Conservation (phyloP, 2,888 invertebrate genomes). For the Acrobasis repandana region DNA sequence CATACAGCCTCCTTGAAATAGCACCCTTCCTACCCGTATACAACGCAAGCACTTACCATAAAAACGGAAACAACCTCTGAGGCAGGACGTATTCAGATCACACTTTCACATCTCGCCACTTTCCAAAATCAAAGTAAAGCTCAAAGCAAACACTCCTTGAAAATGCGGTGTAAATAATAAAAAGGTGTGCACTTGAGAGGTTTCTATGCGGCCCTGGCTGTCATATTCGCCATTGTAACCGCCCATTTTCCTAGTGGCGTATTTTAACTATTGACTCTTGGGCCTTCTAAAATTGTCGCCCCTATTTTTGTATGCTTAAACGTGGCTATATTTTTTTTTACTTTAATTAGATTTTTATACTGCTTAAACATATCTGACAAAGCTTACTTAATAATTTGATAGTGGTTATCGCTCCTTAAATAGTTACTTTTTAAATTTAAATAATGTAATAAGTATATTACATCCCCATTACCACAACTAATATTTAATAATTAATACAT, state of each 20-base stretch:
- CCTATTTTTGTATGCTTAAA: too few species aligned
- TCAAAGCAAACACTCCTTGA: constrained; percentile 79
- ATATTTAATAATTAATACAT: not conserved
- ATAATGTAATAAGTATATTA: too few species aligned
- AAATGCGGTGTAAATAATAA: constrained; percentile 82
- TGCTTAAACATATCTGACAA: too few species aligned
- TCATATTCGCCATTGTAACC: constrained; percentile 69
- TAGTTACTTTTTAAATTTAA: too few species aligned
- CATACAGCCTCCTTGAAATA: constrained; percentile 32
- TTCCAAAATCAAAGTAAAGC: constrained; percentile 80
- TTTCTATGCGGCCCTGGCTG: constrained; percentile 54
- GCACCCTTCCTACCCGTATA: constrained; percentile 34
- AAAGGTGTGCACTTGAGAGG: constrained; percentile 68
- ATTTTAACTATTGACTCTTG: too few species aligned
- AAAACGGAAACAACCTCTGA: constrained; percentile 46
- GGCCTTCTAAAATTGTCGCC: too few species aligned
- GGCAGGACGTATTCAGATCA: constrained; percentile 72
- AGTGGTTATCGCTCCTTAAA: too few species aligned
- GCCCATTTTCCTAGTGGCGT: constrained; percentile 38
- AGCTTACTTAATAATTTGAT: too few species aligned
- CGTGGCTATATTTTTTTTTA: too few species aligned
- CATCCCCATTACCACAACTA: too few species aligned
- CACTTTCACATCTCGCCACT: constrained; percentile 71
- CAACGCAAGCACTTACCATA: constrained; percentile 64
- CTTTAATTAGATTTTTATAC: too few species aligned